Percentiles rank a stretch among this genome's conserved stretches.
These are phyloP conservation scores for Nebria ingens DNA, from an alignment of 1,140 invertebrate genomes.

Conservation along the genomic window DNA sequence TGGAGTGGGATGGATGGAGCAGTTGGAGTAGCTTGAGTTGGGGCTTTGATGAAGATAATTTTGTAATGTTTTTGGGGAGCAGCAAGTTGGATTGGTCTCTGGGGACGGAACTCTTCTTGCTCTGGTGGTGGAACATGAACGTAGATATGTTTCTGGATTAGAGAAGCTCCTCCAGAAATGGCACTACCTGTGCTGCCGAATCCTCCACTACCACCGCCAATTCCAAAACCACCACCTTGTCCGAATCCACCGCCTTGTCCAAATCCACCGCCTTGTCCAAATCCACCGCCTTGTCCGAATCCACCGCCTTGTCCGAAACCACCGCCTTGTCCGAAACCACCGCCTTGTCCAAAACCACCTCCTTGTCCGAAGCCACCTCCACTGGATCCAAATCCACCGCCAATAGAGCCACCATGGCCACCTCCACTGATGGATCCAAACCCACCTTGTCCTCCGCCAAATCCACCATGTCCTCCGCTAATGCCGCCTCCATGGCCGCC, in stretches of 20 bases:
- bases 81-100: conserved; percentile 40
- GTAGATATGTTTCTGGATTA: conserved; percentile 66
- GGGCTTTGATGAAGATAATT: conserved; percentile 82
- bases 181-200: conserved; percentile 25
- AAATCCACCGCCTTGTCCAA: conserved; percentile 23
- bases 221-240: conserved; percentile 26
- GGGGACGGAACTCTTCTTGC: conserved; percentile 55
- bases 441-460: not conserved
- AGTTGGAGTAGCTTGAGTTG: conserved; percentile 61
- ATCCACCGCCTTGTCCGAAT: conserved; percentile 21
- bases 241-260: conserved; percentile 24
- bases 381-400: conserved; percentile 20
- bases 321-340: conserved; percentile 23
- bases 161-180: conserved; percentile 23
- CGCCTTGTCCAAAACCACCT: conserved; percentile 24
- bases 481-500: conserved; percentile 14
- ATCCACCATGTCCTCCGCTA: conserved; percentile 15
- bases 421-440: conserved; percentile 29
- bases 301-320: conserved; percentile 25
- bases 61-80: conserved; percentile 75
- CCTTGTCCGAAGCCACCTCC: conserved; percentile 21
- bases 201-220: conserved; percentile 27
- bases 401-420: conserved; percentile 26
- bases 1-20: conserved; percentile 64
- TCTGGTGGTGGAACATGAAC: conserved; percentile 64